A percentile compares a stretch with the other conserved stretches of the same genome.
Evolutionary conservation across 2,797 vertebrate species (phyloP).

Genomic region (Nyctalus aviator): DNA sequence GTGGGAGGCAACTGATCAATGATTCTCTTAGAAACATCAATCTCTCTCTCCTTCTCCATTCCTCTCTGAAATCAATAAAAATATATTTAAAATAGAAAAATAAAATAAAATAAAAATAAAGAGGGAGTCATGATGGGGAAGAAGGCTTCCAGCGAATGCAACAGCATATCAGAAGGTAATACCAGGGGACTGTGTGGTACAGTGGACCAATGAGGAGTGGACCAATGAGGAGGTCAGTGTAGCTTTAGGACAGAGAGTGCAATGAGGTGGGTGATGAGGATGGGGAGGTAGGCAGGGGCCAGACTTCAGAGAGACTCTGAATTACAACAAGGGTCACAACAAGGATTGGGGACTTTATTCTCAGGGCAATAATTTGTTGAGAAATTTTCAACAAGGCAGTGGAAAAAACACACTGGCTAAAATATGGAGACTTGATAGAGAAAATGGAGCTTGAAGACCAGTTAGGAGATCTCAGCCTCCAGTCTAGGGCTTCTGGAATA

Average conservation of each 20-base stretch:
- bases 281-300: background rate
- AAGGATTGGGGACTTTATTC: background rate
- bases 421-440: background rate
- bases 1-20: too few relatives aligned
- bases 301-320: background rate
- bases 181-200: background rate
- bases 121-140: background rate
- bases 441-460: background rate
- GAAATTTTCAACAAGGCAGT: background rate
- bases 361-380: background rate
- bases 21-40: too few relatives aligned
- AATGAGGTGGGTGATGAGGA: background rate
- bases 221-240: background rate
- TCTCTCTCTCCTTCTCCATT: too few relatives aligned
- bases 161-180: background rate
- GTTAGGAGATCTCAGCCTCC: background rate
- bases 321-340: too few relatives aligned
- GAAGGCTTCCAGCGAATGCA: background rate
- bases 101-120: too few relatives aligned
- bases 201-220: fast-evolving
- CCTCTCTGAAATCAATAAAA: too few relatives aligned
- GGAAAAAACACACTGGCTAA: background rate
- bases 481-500: background rate
- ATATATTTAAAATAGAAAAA: too few relatives aligned
- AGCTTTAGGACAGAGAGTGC: too few relatives aligned